Conservation (phyloP, 1,140 invertebrate genomes). For the Dreissena polymorpha region DNA sequence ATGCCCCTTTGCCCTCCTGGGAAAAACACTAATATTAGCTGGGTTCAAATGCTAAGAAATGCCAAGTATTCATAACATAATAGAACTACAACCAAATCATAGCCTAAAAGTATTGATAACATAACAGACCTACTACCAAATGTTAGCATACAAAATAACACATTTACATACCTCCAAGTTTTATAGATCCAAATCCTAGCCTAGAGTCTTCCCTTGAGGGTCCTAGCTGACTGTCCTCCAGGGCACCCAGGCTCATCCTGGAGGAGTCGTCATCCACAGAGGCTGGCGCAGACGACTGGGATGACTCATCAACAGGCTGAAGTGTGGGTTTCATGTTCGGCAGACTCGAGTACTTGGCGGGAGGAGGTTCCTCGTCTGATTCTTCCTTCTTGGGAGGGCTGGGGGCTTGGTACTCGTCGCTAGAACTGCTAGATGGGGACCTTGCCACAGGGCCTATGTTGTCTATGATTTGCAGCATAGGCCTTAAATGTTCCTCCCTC, state of each 20-base stretch:
- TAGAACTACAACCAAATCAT: too few relatives aligned
- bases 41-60: too few relatives aligned
- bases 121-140: too few relatives aligned
- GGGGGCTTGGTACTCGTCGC: constrained; percentile 23
- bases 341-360: constrained; percentile 41
- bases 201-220: constrained; percentile 68
- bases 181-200: constrained; percentile 71
- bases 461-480: constrained; percentile 80
- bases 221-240: constrained; percentile 60
- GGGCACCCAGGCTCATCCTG: constrained; percentile 51
- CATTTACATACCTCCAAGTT: constrained; percentile 62
- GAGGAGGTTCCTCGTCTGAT: constrained; percentile 53
- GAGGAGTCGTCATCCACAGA: constrained; percentile 64
- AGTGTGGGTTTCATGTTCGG: constrained; percentile 72
- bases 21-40: too few relatives aligned
- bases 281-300: constrained; percentile 55
- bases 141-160: too few relatives aligned
- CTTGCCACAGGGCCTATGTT: constrained; percentile 53
- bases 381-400: constrained; percentile 50
- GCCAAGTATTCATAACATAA: too few relatives aligned
- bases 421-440: constrained; percentile 45
- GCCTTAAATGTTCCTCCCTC: constrained; percentile 91
- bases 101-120: too few relatives aligned
- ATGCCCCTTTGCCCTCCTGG: too few relatives aligned
- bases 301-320: constrained; percentile 61